phyloP scores from a whole-genome alignment of 2,888 invertebrate species.

The Cryptocephalus moraei region DNA sequence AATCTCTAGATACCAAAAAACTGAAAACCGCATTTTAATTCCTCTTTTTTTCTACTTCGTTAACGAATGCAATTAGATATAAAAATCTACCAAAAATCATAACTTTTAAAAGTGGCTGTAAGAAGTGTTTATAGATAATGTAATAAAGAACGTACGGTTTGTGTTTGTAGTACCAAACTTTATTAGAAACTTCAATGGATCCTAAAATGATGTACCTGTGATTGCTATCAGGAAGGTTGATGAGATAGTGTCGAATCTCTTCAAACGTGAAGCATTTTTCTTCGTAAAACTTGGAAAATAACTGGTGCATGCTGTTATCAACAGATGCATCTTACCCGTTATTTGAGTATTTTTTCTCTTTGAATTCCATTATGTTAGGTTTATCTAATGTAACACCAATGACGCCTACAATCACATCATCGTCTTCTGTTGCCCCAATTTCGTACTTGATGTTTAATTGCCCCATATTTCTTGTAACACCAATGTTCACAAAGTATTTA shows the following conservation, averaged over 20 bases:
- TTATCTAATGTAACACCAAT: slow-evolving; percentile 47
- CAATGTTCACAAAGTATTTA: slow-evolving; percentile 47
- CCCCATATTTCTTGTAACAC: slow-evolving; percentile 44
- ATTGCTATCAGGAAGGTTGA: background rate
- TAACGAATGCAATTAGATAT: no score
- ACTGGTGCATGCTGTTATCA: slow-evolving; percentile 13
- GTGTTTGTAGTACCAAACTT: slow-evolving; percentile 37
- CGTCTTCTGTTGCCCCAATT: slow-evolving; percentile 14
- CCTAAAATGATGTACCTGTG: slow-evolving; percentile 11
- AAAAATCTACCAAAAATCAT: no score
- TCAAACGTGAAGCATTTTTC: slow-evolving; percentile 13
- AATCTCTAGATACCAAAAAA: no score
- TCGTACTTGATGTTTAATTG: slow-evolving; percentile 36
- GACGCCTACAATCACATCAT: slow-evolving; percentile 42
- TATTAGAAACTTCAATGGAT: slow-evolving; percentile 24
- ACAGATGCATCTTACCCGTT: slow-evolving; percentile 39
- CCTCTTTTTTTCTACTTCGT: no score
- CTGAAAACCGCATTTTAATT: no score
- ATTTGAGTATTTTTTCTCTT: slow-evolving; percentile 42
- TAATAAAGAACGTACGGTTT: no score
- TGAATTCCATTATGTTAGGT: slow-evolving; percentile 47
- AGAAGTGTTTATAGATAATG: no score
- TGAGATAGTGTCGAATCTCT: slow-evolving; percentile 2
- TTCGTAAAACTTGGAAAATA: slow-evolving; percentile 25
- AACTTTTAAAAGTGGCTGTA: no score